Evolutionary conservation across 2,888 invertebrate genomes (phyloP).

Genomic region (Cybosia mesomella): DNA sequence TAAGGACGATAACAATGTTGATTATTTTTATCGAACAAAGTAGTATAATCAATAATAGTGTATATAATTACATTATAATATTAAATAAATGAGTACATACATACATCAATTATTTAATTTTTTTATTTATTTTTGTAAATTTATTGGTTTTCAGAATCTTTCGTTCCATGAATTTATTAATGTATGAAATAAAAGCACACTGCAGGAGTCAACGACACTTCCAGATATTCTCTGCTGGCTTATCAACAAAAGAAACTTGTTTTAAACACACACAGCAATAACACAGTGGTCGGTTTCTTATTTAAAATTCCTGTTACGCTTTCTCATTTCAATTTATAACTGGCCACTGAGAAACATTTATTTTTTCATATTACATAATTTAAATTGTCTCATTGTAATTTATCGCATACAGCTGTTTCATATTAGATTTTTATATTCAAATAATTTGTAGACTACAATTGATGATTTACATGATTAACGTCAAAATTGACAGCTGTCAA

Average conservation of each 20-base stretch:
- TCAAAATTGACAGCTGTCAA: background rate
- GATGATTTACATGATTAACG: background rate
- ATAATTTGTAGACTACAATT: background rate
- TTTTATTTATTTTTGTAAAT: background rate
- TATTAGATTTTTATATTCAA: background rate
- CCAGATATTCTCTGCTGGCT: constrained; percentile 69
- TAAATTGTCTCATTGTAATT: constrained; percentile 53
- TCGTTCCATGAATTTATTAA: constrained; percentile 34
- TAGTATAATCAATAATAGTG: background rate
- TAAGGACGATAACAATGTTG: background rate
- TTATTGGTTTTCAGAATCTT: background rate
- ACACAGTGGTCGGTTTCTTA: constrained; percentile 64
- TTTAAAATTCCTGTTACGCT: constrained; percentile 77
- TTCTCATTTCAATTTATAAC: constrained; percentile 75
- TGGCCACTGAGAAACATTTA: constrained; percentile 53
- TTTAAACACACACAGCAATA: constrained; percentile 71
- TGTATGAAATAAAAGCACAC: constrained; percentile 50
- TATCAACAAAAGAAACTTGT: constrained; percentile 82
- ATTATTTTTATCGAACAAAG: background rate
- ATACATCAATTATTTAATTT: background rate
- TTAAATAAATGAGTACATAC: too few relatives aligned
- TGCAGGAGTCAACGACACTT: constrained; percentile 71
- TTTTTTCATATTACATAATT: constrained; percentile 54
- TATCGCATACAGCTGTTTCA: constrained; percentile 1
- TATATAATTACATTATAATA: too few relatives aligned